phyloP scores from a whole-genome alignment of 2,113 vertebrate species.

The Leiothrix lutea region DNA sequence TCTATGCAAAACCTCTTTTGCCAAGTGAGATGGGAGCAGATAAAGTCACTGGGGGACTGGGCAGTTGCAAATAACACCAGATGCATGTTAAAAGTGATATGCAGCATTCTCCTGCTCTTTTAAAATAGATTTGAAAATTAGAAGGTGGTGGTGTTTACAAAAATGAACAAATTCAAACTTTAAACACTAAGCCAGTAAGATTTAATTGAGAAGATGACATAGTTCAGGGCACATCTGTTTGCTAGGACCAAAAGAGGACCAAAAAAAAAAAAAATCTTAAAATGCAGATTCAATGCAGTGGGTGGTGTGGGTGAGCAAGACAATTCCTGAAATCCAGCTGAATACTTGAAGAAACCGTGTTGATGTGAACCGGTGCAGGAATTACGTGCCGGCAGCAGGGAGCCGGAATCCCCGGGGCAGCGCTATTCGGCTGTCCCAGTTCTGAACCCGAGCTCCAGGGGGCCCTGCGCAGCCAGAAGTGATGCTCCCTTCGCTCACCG shows the following conservation, averaged over 20 bases:
- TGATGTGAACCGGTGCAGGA: neutral
- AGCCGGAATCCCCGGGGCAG: neutral
- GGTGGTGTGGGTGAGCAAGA: neutral
- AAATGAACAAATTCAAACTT: neutral
- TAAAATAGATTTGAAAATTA: neutral
- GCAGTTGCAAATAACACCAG: neutral
- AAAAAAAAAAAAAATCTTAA: neutral
- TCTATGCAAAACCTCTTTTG: neutral
- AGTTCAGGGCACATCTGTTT: neutral
- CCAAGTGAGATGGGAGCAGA: neutral
- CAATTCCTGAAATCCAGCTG: neutral
- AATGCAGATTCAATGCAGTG: neutral
- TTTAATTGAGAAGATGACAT: neutral
- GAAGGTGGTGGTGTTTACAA: neutral
- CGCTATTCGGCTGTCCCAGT: neutral
- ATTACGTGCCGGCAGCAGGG: rapidly evolving
- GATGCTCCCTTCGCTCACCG: neutral
- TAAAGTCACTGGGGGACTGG: rapidly evolving
- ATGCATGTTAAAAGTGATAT: neutral
- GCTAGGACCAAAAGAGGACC: neutral
- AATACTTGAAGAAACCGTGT: neutral
- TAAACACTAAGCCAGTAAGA: neutral
- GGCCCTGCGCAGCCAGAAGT: neutral
- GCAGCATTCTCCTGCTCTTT: neutral
- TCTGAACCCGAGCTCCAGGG: slow-evolving; percentile 30